Evolutionary conservation across 2,888 invertebrate species (phyloP).

Genomic region (Seladonia tumulorum): DNA sequence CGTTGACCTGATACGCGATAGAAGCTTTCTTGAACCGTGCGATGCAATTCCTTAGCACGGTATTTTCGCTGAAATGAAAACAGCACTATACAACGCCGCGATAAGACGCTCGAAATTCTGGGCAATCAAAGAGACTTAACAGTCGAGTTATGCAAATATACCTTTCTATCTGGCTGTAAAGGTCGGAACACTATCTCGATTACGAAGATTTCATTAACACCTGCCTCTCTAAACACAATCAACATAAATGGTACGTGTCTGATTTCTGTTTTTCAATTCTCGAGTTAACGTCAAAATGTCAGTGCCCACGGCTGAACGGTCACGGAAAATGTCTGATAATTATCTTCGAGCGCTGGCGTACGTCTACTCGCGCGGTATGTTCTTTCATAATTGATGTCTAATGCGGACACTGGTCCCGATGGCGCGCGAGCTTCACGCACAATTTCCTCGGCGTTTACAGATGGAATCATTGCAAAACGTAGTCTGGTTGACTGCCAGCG

Average conservation of each 20-base stretch:
- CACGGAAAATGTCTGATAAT: constrained; percentile 72
- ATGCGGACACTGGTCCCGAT: constrained; percentile 38
- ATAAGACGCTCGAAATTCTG: neutral
- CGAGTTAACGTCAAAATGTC: constrained; percentile 77
- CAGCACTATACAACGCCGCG: neutral
- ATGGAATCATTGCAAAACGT: constrained; percentile 62
- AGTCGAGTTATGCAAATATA: neutral
- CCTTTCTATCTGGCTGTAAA: constrained; percentile 5
- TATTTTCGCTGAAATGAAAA: neutral
- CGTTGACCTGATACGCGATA: neutral
- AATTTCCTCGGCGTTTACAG: constrained; percentile 65
- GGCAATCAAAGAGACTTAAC: neutral
- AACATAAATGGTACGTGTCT: constrained; percentile 27
- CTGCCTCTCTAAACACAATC: constrained; percentile 18
- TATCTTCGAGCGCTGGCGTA: constrained; percentile 59
- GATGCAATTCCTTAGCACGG: neutral
- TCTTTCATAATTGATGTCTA: constrained; percentile 68
- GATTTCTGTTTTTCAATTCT: constrained; percentile 58
- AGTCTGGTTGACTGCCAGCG: constrained; percentile 18
- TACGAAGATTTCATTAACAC: constrained; percentile 46
- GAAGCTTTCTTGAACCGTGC: neutral
- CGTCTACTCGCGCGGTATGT: constrained; percentile 50
- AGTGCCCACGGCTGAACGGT: constrained; percentile 73
- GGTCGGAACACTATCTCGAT: neutral
- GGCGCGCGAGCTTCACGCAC: constrained; percentile 64